Base-by-base conservation (phyloP, 2,113 vertebrate species). In the Psilopogon haemacephalus region DNA sequence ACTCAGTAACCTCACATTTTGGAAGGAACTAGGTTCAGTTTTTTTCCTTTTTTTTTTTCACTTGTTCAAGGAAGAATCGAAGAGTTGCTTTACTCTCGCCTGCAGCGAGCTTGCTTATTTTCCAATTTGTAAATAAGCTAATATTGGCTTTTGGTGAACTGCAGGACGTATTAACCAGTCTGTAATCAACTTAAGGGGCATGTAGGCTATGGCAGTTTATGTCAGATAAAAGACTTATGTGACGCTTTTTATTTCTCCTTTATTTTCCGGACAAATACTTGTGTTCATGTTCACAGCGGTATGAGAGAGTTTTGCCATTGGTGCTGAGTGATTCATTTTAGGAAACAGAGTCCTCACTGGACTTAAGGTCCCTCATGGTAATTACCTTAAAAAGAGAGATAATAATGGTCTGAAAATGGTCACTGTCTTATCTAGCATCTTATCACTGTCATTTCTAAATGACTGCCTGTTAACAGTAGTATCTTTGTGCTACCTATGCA, bases 351-450 rank as follows among this genome's bases (percentile, higher is more conserved):
- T 63, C 15, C 23, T 73, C 23, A 9, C 6, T 79, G 56, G 7
- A 73, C 82, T 87, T 76, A 83, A 33, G 71, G 59, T 88, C 70
- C 79, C 63, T 84, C 70, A 30, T 12, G 65, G 35, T 59, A 85
- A 79, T 89, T 92, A 90, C 70, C 77, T 93, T 86, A 90, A 88
- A 68, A 18, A 85, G 70, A 72, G 40, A 75, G 10, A 9, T 85
- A 73, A 69, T 84, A 88, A 93, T 46, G 40, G 84, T 70, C 55
- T 70, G 50, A 90, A 95, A 90, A 94, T 85, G n/a, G 46, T 52
- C 72, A 79, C 30, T 87, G 50, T 12, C 63, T 94, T 59, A 94
- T 79, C 77, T 76, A 83, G 28, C 11, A 38, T 87, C 84, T 76
- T 89, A 82, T 55, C 44, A 73, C 35, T 76, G 35, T 70, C 28